Conservation (phyloP, 2,113 vertebrate species). For the Lophotis ruficrista region DNA sequence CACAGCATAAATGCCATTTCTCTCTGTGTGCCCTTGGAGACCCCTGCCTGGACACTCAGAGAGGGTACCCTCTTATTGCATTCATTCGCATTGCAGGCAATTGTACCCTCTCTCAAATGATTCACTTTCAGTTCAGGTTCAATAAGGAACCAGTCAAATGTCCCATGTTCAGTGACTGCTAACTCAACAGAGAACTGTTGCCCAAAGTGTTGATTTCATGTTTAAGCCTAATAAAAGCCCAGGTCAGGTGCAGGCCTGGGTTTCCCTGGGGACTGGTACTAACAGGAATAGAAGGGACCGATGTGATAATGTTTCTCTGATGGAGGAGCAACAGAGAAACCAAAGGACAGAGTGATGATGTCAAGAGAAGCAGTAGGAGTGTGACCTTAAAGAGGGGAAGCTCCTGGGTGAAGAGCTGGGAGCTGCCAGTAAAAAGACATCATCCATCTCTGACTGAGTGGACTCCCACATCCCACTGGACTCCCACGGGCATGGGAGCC, state of each 20-base stretch:
- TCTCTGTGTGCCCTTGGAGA: not conserved
- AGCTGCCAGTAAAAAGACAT: not conserved
- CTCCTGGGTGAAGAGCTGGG: not conserved
- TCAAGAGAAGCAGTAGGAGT: not conserved
- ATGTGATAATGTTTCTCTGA: not conserved
- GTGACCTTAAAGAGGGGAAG: not conserved
- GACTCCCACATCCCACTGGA: not conserved
- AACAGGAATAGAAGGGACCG: not conserved
- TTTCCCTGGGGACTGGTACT: not conserved
- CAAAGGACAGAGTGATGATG: not conserved
- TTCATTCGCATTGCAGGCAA: not conserved
- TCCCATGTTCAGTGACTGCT: not conserved
- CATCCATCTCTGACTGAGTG: fast-evolving
- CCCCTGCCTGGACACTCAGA: not conserved
- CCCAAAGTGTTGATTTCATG: not conserved
- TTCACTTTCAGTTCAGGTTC: not conserved
- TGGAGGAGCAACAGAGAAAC: not conserved
- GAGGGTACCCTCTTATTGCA: not conserved
- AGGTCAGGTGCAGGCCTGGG: not conserved
- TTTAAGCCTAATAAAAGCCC: not conserved
- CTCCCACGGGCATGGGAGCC: fast-evolving
- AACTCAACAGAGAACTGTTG: not conserved
- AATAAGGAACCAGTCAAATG: not conserved
- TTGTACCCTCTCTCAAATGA: not conserved
- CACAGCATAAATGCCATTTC: not conserved